Evolutionary conservation across 2,113 vertebrate genomes (phyloP).

Genomic region (Spea bombifrons): DNA sequence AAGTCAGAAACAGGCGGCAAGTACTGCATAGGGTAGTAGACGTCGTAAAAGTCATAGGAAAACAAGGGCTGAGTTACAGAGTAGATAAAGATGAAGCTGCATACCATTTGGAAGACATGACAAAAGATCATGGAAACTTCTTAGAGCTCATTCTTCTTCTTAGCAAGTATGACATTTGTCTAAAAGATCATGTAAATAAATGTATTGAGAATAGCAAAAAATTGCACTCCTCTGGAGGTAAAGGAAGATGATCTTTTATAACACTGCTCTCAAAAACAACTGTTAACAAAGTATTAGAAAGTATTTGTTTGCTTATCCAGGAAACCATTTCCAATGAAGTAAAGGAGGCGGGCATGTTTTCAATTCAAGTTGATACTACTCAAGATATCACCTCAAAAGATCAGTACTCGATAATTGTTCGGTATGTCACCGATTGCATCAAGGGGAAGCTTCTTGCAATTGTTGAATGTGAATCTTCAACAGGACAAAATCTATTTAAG

Average conservation of each 20-base stretch:
- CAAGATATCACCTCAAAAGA: background rate
- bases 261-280: constrained; percentile 3
- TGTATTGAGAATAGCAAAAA: background rate
- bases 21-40: background rate
- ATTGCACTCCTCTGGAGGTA: background rate
- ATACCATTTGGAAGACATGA: background rate
- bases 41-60: background rate
- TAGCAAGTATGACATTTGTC: background rate
- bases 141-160: background rate
- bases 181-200: background rate
- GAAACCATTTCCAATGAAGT: background rate
- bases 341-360: constrained; percentile 5
- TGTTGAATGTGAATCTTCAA: background rate
- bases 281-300: background rate
- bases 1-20: background rate
- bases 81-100: background rate
- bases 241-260: background rate
- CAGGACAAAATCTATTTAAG: background rate
- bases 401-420: background rate
- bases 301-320: background rate
- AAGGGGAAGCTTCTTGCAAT: background rate
- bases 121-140: background rate
- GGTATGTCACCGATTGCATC: background rate
- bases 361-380: background rate
- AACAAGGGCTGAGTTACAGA: background rate